Percentiles rank a stretch among this genome's conserved stretches.
Evolutionary conservation across 2,888 invertebrate species (phyloP).

Genomic region (Sialis fuliginosa): DNA sequence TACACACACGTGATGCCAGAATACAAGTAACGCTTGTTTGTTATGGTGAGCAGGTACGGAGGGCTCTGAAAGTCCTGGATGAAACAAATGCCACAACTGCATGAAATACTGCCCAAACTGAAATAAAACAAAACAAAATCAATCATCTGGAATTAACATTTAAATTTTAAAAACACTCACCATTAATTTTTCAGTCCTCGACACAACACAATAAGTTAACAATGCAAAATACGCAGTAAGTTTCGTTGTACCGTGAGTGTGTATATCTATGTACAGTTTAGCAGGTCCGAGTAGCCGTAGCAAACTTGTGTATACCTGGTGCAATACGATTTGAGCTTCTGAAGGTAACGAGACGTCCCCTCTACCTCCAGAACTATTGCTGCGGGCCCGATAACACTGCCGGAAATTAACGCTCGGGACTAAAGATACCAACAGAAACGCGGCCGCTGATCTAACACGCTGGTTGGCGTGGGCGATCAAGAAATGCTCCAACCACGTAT

Average conservation of each 20-base stretch:
- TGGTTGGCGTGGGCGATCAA: constrained; percentile 71
- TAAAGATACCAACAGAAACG: constrained; percentile 71
- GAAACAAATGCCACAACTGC: constrained; percentile 86
- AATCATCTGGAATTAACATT: not conserved
- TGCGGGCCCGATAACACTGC: constrained; percentile 58
- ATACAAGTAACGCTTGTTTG: constrained; percentile 79
- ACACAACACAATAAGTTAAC: constrained; percentile 79
- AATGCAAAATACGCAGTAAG: constrained; percentile 85
- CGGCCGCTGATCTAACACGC: constrained; percentile 72
- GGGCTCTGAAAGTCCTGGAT: constrained; percentile 86
- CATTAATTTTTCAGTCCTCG: constrained; percentile 83
- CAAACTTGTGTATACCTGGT: constrained; percentile 55
- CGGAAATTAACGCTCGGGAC: constrained; percentile 84
- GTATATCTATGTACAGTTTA: constrained; percentile 71
- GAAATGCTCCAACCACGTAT: constrained; percentile 81
- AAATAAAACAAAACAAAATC: constrained; percentile 15
- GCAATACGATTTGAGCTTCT: constrained; percentile 35
- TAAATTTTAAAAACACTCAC: constrained; percentile 29
- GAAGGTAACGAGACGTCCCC: constrained; percentile 31
- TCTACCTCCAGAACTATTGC: constrained; percentile 15
- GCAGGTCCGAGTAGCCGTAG: constrained; percentile 63
- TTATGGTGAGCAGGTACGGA: constrained; percentile 90
- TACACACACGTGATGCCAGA: constrained; percentile 85
- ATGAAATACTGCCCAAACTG: constrained; percentile 86
- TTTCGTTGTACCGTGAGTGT: constrained; percentile 78